A percentile compares a stretch with the other conserved stretches of the same genome.
phyloP scores from a whole-genome alignment of 2,888 invertebrate genomes.

The Chesias legatella region DNA sequence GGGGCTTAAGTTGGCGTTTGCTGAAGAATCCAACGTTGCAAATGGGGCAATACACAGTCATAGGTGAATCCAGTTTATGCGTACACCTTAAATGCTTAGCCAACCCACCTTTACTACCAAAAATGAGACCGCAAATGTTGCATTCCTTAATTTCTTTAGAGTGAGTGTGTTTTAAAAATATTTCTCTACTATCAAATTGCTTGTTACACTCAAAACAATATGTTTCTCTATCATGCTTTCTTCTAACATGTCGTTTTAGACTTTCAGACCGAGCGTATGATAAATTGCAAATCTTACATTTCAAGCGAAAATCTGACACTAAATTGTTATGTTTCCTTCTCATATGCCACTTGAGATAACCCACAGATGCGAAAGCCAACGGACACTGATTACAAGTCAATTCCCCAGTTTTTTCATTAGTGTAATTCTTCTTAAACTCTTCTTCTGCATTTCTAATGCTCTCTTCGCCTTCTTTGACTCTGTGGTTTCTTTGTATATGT shows the following conservation, averaged over 20 bases:
- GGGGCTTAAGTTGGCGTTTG: constrained; percentile 61
- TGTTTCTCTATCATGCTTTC: constrained; percentile 63
- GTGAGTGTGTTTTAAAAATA: constrained; percentile 61
- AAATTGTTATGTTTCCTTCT: constrained; percentile 66
- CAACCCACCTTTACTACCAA: constrained; percentile 60
- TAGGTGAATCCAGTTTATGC: constrained; percentile 60
- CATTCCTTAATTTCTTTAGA: constrained; percentile 60
- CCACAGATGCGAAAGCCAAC: constrained; percentile 60
- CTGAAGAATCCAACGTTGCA: constrained; percentile 67
- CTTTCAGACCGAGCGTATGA: constrained; percentile 73
- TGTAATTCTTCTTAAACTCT: constrained; percentile 30
- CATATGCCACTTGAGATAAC: constrained; percentile 67
- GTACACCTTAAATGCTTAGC: constrained; percentile 63
- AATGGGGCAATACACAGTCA: constrained; percentile 57
- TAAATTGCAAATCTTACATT: constrained; percentile 67
- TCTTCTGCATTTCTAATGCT: constrained; percentile 26
- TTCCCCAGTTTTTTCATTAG: constrained; percentile 58
- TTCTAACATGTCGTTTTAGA: constrained; percentile 61
- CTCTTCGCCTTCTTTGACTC: constrained; percentile 45
- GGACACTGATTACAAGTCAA: constrained; percentile 63
- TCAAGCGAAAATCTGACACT: constrained; percentile 59
- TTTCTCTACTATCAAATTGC: constrained; percentile 57
- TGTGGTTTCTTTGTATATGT: constrained; percentile 68
- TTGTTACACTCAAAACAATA: constrained; percentile 64
- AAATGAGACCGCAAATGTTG: constrained; percentile 61